Evolutionary conservation across 2,888 invertebrate genomes (phyloP).

Genomic region (Phengaris alcon): DNA sequence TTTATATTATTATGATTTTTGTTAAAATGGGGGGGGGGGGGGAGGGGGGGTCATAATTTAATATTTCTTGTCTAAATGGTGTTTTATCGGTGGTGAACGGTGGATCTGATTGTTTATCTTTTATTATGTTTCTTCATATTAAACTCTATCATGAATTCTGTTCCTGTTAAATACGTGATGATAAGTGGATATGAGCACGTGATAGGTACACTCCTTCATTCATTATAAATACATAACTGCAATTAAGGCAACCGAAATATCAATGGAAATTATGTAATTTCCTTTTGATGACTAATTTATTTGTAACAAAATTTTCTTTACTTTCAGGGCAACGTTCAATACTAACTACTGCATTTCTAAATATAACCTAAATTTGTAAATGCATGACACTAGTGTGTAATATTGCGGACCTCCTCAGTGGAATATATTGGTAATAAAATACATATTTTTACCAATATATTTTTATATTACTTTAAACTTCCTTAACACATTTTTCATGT

Average conservation of each 20-base stretch:
- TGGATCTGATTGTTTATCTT: too few species aligned
- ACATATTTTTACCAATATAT: background rate
- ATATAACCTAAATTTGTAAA: background rate
- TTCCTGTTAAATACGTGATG: conserved; percentile 35
- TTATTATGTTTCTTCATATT: too few species aligned
- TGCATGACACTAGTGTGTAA: background rate
- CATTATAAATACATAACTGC: background rate
- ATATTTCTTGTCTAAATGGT: too few species aligned
- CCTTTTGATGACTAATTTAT: background rate
- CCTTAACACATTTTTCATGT: conserved; percentile 11
- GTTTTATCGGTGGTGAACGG: too few species aligned
- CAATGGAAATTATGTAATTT: conserved; percentile 1
- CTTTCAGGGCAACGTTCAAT: background rate
- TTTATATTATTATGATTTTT: too few species aligned
- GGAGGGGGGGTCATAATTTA: too few species aligned
- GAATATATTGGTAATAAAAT: too few species aligned
- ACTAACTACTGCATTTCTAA: background rate
- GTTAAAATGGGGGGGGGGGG: too few species aligned
- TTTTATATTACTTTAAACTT: background rate
- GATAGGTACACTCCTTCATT: conserved; percentile 30
- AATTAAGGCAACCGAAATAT: background rate
- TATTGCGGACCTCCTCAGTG: background rate
- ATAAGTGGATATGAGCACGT: conserved; percentile 34
- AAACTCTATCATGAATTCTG: too few species aligned
- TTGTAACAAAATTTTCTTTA: background rate